Evolutionary conservation across 2,797 vertebrate species (phyloP), one percentile per base, ranked within the genome.

Genomic region (Rhinoraja longicauda): DNA sequence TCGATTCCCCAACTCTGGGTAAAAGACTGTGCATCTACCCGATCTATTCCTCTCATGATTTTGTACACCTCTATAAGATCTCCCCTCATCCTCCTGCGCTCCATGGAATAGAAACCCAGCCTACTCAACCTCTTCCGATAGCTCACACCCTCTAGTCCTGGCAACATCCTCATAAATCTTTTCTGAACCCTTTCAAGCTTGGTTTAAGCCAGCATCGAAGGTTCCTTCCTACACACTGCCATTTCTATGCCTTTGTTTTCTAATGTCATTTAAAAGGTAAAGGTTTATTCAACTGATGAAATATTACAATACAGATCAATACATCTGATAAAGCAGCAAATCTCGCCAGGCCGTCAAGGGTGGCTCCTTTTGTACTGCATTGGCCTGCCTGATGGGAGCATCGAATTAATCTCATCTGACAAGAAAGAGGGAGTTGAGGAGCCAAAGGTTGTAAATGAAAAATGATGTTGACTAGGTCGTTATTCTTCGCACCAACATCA

Each of bases 391-490:
- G 90, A 53, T 92, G 90, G 57, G 67, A 75, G 39, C 67, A n/a
- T 15, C 17, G 90, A 75, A 92, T 92, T 73, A 92, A 92, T 45
- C 53, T 26, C 39, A 73, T 92, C 39, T 92, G 90, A 92, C 64
- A 72, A 92, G 90, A 92, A 26, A 6, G 70, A 92, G 67, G 75
- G 90, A 72, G 67, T 45, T 73, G 90, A 92, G 24, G 72, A 75
- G 70, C 39, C 90, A 92, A 73, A 75, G 70, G 90, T 53, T 75
- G 90, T 53, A 15, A 75, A 90, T 92, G 90, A 92, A 92, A 92
- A 92, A 92, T 92, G 90, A 29, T 53, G 72, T 75, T 53, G 90
- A 72, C 67, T 17, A 4, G 90, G 10, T 92, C 36, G 45, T 92
- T 92, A 75, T 53, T 92, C 90, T 73, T 45, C 12, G 53, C 53